Evolutionary conservation across 2,888 invertebrate species (phyloP), one percentile per base, ranked within the genome.

Genomic region (Sphecodes monilicornis): DNA sequence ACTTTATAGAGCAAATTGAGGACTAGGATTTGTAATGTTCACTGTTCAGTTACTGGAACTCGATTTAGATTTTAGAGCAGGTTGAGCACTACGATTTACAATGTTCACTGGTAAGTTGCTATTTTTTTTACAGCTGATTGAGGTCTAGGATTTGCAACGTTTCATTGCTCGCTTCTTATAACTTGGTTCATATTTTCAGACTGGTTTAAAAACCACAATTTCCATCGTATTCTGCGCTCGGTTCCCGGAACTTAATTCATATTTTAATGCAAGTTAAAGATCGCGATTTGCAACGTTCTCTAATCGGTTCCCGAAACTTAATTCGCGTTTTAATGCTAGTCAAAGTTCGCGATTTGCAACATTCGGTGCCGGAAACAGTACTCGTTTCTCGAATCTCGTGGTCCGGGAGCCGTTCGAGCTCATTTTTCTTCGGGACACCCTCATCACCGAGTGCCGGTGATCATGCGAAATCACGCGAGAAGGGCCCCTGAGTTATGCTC

Each of bases 381-480:
- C 46, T 46, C 2, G 50, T 32, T 43, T 16, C 41, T 22, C n/a
- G 10, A 54, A 54, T 69, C n/a, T 68, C 60, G 46, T 10, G 60
- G n/a, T 18, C 39, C 10, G 8, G 54, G 10, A 16, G 13, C 39
- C 46, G 22, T 39, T 74, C 43, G 39, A 50, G 73, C 76, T 29
- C 46, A 75, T 85, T 85, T 85, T 85, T 84, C 85, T 75, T 54
- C 39, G 29, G 50, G 80, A 72, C 74, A 39, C 60, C 71, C 80
- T 84, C 72, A 85, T 85, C 84, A 85, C 68, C 80, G 72, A 46
- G 18, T 36, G 66, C 13, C 46, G 39, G 71, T 69, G 82, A 86
- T 86, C 85, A 80, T 46, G 82, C 80, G 82, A 77, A 77, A 89
- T 90, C 89, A 89, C 89, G 89, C 90, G 87, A 90, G 85, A 84